Conservation (phyloP, 2,113 vertebrate species). For the Theristicus caerulescens region DNA sequence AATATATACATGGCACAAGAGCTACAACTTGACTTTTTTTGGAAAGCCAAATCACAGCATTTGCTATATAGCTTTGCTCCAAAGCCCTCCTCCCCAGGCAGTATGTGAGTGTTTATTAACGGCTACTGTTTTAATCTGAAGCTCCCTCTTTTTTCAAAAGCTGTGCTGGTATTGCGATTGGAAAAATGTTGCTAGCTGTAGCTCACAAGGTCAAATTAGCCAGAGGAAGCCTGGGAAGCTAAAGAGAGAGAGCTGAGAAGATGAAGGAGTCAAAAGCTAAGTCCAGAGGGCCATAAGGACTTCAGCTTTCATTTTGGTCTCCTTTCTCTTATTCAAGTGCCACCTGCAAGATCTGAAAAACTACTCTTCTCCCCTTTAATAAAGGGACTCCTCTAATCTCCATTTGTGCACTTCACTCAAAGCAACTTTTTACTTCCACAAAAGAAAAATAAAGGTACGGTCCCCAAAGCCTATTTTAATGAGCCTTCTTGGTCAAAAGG, state of each 20-base stretch:
- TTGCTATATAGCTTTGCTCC: not conserved
- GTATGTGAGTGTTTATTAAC: not conserved
- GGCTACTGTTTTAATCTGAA: not conserved
- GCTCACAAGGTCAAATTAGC: not conserved
- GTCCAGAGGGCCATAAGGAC: not conserved
- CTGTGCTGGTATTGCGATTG: not conserved
- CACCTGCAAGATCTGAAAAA: not conserved
- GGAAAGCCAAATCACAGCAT: not conserved
- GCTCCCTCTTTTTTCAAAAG: not conserved
- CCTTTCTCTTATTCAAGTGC: not conserved
- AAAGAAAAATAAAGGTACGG: not conserved
- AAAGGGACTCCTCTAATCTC: not conserved
- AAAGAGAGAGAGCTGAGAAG: not conserved
- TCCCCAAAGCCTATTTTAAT: not conserved
- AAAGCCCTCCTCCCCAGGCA: not conserved
- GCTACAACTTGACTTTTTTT: not conserved
- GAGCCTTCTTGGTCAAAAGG: not conserved
- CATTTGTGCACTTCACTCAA: not conserved
- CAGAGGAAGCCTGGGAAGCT: not conserved
- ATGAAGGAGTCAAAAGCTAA: not conserved
- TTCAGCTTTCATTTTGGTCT: not conserved
- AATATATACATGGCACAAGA: not conserved
- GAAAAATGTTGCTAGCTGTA: not conserved
- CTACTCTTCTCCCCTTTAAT: not conserved
- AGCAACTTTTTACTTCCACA: not conserved